Evolutionary conservation across 2,113 vertebrate species (phyloP), one percentile per base, ranked within the genome.

Genomic region (Corydoras sp.): DNA sequence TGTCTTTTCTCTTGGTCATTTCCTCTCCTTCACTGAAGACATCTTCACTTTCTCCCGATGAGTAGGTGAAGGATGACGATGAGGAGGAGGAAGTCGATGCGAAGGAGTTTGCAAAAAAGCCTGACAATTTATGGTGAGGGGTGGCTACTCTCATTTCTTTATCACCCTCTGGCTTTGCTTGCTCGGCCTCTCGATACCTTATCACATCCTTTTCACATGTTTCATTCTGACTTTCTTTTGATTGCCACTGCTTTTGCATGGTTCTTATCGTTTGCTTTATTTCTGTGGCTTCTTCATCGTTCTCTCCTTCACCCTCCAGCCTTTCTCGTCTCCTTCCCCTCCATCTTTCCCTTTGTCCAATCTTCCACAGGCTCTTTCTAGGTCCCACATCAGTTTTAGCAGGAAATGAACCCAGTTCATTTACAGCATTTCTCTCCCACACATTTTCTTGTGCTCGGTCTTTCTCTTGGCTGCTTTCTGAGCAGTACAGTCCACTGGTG

Each of bases 1-100:
- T 70, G 0, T 79, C 80, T 72, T 84, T 87, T 64, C 82, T 85
- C 74, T 82, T 85, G 9, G 76, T 53, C 5, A 50, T 79, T 10
- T 87, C 88, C 53, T 91, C 90, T 70, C 77, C 82, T 13, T 91
- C 90, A 9, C 89, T 92, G 81, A 91, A 90, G 59, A 90, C 86
- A 0, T 91, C 90, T 4, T 92, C 90, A 1, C 88, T 90, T 68
- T 91, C 89, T 3, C 79, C 83, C 2, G 91, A 90, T 5, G 89
- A 90, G 72, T 85, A 75, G 72, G 75, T 83, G 30, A 90, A 80
- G 32, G 91, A 91, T 59, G 83, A 84, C 56, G 83, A 84, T 3
- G 72, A 74, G 2, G 65, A 79, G 6, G 89, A 84, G 8, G 89
- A 89, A 4, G 83, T 77, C 14, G 87, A 83, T 49, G 82, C 79